Evolutionary conservation across 2,888 invertebrate genomes (phyloP).

Genomic region (Byasa hedistus): DNA sequence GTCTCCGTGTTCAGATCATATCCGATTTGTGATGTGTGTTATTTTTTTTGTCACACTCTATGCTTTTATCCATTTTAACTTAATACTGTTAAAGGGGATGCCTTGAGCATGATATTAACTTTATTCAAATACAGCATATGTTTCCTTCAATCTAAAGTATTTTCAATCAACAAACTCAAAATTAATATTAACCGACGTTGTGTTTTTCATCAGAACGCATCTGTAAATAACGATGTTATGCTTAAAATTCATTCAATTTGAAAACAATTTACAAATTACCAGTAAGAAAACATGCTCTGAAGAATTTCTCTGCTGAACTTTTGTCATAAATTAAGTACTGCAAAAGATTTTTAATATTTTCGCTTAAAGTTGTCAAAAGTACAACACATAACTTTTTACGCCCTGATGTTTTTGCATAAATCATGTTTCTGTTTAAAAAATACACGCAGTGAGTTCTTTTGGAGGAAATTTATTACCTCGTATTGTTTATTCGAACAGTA

Average conservation of each 20-base stretch:
- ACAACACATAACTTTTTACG: constrained; percentile 23
- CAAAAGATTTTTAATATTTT: constrained; percentile 29
- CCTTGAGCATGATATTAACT: no score
- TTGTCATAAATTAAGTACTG: constrained; percentile 26
- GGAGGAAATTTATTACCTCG: background rate
- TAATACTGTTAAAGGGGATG: no score
- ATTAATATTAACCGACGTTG: no score
- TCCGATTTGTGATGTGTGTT: no score
- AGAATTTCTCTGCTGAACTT: constrained; percentile 17
- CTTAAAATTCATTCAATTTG: constrained; percentile 15
- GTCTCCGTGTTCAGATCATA: no score
- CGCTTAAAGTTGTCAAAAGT: constrained; percentile 30
- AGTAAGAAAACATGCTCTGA: constrained; percentile 21
- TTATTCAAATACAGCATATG: no score
- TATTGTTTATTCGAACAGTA: constrained; percentile 6
- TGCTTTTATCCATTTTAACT: no score
- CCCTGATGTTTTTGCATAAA: constrained; percentile 23
- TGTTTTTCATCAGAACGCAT: background rate
- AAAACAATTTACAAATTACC: constrained; percentile 25
- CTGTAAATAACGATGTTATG: background rate
- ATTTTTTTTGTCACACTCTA: no score
- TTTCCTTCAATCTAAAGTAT: no score
- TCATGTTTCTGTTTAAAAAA: constrained; percentile 15
- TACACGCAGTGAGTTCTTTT: constrained; percentile 4
- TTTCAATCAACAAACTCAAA: no score